phyloP scores from a whole-genome alignment of 2,888 invertebrate genomes.

The Lasioglossum marginatum region DNA sequence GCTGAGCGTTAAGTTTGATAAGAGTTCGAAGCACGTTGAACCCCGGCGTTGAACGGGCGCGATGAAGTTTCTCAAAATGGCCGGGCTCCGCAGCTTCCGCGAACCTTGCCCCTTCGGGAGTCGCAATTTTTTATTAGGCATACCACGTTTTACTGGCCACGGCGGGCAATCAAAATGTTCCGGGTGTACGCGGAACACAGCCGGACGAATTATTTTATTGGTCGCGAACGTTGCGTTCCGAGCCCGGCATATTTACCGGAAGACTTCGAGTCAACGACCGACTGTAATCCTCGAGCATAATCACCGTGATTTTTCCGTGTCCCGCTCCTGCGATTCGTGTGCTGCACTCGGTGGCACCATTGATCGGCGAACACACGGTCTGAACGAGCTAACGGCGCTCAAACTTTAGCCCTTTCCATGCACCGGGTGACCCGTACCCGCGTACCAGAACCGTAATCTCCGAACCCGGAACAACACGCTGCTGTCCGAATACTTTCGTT shows the following conservation, averaged over 20 bases:
- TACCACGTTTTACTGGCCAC: constrained; percentile 7
- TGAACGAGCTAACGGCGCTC: constrained; percentile 52
- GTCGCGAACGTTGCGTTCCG: constrained; percentile 5
- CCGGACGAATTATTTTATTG: constrained; percentile 40
- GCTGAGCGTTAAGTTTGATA: not conserved
- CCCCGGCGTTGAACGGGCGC: not conserved
- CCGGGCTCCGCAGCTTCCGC: not conserved
- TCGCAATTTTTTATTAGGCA: not conserved
- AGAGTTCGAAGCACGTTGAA: not conserved
- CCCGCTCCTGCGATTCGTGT: constrained; percentile 51
- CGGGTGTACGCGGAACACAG: not conserved
- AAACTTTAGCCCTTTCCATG: constrained; percentile 55
- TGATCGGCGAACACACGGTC: constrained; percentile 53
- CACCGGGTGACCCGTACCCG: constrained; percentile 39
- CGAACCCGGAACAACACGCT: not conserved
- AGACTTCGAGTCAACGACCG: constrained; percentile 45
- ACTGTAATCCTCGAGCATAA: constrained; percentile 37
- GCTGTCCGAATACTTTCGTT: no score
- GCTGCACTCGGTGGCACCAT: constrained; percentile 51
- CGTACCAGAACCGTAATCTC: constrained; percentile 1
- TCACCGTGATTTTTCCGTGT: constrained; percentile 45
- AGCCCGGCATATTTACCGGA: constrained; percentile 43
- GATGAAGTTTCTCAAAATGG: not conserved
- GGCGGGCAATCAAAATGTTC: constrained; percentile 4
- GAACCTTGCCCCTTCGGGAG: constrained; percentile 2